Evolutionary conservation across 2,888 invertebrate species (phyloP).

Genomic region (Drosophila kambysellisi): DNA sequence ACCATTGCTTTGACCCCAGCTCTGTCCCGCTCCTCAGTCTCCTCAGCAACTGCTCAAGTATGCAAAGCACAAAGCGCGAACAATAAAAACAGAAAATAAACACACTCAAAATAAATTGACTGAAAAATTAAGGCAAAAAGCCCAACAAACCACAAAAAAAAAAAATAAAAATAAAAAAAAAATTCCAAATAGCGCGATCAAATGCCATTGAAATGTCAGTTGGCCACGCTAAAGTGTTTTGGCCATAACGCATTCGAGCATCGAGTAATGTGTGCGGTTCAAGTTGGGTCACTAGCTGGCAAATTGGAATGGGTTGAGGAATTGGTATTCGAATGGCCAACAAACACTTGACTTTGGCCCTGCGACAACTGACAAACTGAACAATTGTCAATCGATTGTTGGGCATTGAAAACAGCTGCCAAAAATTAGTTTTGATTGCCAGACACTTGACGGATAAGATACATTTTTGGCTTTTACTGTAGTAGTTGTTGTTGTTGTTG

Average conservation of each 20-base stretch:
- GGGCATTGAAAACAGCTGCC: slow-evolving; percentile 36
- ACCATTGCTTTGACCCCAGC: slow-evolving; percentile 33
- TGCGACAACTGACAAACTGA: slow-evolving; percentile 37
- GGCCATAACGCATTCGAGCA: slow-evolving; percentile 29
- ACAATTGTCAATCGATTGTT: slow-evolving; percentile 33
- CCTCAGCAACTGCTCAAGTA: slow-evolving; percentile 40
- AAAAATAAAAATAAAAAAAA: not conserved
- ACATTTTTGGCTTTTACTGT: not conserved
- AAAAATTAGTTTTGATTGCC: slow-evolving; percentile 41
- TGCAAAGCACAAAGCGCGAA: slow-evolving; percentile 53
- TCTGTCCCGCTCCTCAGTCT: not conserved
- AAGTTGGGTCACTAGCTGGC: slow-evolving; percentile 43
- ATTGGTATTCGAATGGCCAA: slow-evolving; percentile 25
- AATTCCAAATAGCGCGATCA: slow-evolving; percentile 42
- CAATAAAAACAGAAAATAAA: slow-evolving; percentile 12
- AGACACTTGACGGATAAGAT: slow-evolving; percentile 9
- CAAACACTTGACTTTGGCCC: slow-evolving; percentile 35
- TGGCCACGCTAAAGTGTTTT: slow-evolving; percentile 23
- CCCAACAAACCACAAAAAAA: slow-evolving; percentile 11
- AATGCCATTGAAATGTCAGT: slow-evolving; percentile 67
- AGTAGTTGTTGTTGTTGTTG: not conserved
- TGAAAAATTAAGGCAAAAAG: slow-evolving; percentile 34
- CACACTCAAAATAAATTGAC: not conserved
- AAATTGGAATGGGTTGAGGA: slow-evolving; percentile 22
- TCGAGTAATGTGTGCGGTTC: slow-evolving; percentile 20